Conservation (phyloP, 2,888 invertebrate species). For the Microdon myrmicae region DNA sequence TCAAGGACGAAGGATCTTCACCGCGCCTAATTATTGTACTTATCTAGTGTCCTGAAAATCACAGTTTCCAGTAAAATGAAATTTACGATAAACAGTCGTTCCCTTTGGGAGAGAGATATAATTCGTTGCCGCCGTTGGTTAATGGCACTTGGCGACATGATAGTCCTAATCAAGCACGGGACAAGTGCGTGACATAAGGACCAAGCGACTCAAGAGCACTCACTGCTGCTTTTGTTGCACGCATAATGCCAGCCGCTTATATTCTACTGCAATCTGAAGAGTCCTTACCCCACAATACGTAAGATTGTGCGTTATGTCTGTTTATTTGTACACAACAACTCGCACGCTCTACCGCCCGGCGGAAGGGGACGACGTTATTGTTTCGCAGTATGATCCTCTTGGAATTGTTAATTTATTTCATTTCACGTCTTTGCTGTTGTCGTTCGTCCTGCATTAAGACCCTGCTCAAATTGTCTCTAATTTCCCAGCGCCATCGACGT, state of each 20-base stretch:
- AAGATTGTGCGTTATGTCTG: conserved; percentile 28
- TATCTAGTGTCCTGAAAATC: conserved; percentile 38
- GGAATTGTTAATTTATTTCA: conserved; percentile 42
- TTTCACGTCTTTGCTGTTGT: conserved; percentile 13
- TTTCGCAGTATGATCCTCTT: conserved; percentile 27
- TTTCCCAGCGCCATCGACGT: conserved; percentile 16
- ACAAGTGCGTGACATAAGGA: conserved; percentile 42
- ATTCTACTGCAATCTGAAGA: conserved; percentile 40
- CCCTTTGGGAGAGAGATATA: conserved; percentile 30
- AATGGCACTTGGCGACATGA: conserved; percentile 43
- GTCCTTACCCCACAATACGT: conserved; percentile 11
- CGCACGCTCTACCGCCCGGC: background rate
- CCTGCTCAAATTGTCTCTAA: conserved; percentile 48
- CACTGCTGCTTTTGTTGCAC: conserved; percentile 47
- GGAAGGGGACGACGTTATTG: conserved; percentile 20
- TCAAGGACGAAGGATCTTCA: conserved; percentile 19
- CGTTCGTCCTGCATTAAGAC: background rate
- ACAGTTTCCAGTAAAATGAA: background rate
- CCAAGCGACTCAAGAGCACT: conserved; percentile 26
- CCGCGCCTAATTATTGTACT: conserved; percentile 40
- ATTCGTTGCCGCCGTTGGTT: conserved; percentile 43
- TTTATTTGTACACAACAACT: no score
- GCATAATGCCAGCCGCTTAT: conserved; percentile 28
- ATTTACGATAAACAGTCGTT: conserved; percentile 15
- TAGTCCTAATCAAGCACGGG: conserved; percentile 43